Percentiles rank a stretch among this genome's conserved stretches.
These are phyloP conservation scores for Phyllotreta cruciferae DNA, from an alignment of 2,888 invertebrate species.

Conservation along the genomic window DNA sequence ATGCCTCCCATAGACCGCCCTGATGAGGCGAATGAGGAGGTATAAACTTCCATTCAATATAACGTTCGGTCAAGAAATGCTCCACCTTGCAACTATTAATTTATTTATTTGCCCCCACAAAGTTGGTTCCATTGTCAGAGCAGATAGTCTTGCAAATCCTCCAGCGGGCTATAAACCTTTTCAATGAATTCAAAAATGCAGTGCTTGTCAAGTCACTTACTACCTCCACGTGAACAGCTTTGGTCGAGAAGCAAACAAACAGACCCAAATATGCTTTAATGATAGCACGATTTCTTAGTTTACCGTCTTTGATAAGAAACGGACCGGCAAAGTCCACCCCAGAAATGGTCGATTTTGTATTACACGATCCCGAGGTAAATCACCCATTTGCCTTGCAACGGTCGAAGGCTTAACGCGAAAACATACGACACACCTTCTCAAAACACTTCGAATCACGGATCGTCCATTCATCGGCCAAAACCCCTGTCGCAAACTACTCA, in stretches of 20 bases:
- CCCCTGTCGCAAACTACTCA: constrained; percentile 34
- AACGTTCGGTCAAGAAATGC: no score
- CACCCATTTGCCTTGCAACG: constrained; percentile 5
- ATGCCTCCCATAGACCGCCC: constrained; percentile 4
- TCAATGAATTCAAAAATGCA: constrained; percentile 16
- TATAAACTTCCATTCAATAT: constrained; percentile 1
- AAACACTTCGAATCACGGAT: no score
- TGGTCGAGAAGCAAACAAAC: constrained; percentile 26
- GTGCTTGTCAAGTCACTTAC: constrained; percentile 22
- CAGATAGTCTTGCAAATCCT: constrained; percentile 26
- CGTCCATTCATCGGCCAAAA: constrained; percentile 40
- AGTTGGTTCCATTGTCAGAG: constrained; percentile 24
- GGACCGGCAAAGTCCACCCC: constrained; percentile 25
- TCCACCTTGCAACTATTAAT: background rate
- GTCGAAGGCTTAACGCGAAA: no score
- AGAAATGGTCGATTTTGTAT: constrained; percentile 8
- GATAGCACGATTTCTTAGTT: background rate
- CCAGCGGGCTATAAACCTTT: constrained; percentile 28
- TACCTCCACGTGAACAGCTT: constrained; percentile 23
- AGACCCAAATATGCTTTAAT: constrained; percentile 7
- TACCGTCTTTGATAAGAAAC: constrained; percentile 16
- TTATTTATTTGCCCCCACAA: constrained; percentile 16
- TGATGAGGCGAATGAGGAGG: background rate
- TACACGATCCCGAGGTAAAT: constrained; percentile 7
- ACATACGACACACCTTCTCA: no score